phyloP scores from a whole-genome alignment of 2,797 vertebrate genomes.

The Cyprinella venusta region DNA sequence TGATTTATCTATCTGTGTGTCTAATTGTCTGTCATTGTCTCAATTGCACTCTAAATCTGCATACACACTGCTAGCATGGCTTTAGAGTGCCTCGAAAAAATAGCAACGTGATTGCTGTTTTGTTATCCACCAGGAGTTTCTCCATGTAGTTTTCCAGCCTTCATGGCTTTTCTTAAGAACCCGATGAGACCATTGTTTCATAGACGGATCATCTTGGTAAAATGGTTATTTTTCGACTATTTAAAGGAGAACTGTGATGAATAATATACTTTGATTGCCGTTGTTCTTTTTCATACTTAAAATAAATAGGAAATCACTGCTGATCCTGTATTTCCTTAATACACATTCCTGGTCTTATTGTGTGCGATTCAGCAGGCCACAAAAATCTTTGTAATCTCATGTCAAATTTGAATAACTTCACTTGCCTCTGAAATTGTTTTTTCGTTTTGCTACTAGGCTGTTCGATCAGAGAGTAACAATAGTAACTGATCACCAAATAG shows the following conservation, averaged over 20 bases:
- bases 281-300: background rate
- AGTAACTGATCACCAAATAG: background rate
- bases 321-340: background rate
- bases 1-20: slow-evolving; percentile 58
- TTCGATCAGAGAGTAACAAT: background rate
- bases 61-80: slow-evolving; percentile 37
- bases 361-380: background rate
- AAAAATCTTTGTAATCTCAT: background rate
- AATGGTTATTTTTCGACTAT: background rate
- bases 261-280: background rate
- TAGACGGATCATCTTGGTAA: background rate
- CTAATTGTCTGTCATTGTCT: slow-evolving; percentile 63
- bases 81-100: slow-evolving; percentile 32
- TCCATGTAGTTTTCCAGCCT: slow-evolving; percentile 30
- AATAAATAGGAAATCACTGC: background rate
- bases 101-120: slow-evolving; percentile 16
- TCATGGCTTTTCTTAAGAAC: slow-evolving; percentile 26
- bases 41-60: slow-evolving; percentile 27
- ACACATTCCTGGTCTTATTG: background rate
- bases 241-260: background rate
- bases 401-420: background rate
- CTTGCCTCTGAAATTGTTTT: background rate
- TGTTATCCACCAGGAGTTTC: slow-evolving; percentile 31
- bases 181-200: slow-evolving; percentile 23
- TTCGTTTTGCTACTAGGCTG: background rate